Base-by-base conservation (phyloP, 1,140 invertebrate species). In the Ips nitidus region DNA sequence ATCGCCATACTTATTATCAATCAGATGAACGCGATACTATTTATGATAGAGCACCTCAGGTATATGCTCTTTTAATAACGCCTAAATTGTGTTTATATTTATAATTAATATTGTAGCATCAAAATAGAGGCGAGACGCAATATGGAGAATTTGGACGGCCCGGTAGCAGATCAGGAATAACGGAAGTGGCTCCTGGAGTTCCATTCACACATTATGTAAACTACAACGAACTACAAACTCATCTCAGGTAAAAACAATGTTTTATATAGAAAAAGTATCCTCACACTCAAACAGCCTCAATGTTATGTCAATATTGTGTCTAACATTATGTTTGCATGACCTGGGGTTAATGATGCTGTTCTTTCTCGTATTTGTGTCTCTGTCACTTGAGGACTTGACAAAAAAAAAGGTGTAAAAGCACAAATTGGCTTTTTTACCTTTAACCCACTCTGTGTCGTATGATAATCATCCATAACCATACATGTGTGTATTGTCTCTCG, bases 221-320 rank as follows among this genome's bases (percentile, higher is more conserved):
- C 79, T 93, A 92, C 76, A 89, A 93, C 79, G 91, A 94, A 82
- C 88, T 93, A 77, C 91, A 92, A 79, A 90, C 90, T 73, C 91
- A 91, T 79, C 80, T 91, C 66, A 90, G 87, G 89, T 90, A 82
- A 87, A 63, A 58, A 39, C 37, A 43, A 52, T 38, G 37, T 6
- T 56, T 52, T 47, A 57, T n/a, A 41, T 57, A 4, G 37, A 22
- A 22, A 22, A 22, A 22, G 22, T 22, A 22, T 1, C 4, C 36
- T 58, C 5, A 39, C 36, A 53, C 52, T 7, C 36, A n/a, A 5
- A 53, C 6, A 53, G 6, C 52, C 22, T 56, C 7, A 1, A 37
- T 56, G 7, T 56, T 56, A 37, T 56, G 37, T 50, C 6, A 36
- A 36, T 56, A 37, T 37, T 56, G 53, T 56, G 38, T 38, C 53